Conservation (phyloP, 92 coral and sea anemone genomes). For the Diadumene lineata region DNA sequence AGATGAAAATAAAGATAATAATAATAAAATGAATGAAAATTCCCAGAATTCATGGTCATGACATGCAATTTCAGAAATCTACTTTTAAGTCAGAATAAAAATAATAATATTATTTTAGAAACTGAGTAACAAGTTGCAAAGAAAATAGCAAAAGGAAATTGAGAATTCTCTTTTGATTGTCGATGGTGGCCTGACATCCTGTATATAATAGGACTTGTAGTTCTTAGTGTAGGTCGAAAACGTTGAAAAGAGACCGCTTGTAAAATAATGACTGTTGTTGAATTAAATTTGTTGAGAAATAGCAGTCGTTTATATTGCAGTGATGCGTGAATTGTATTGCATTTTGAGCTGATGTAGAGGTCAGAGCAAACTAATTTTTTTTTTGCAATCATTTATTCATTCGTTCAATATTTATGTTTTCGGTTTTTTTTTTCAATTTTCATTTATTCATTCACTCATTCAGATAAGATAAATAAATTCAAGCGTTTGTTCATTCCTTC, state of each 20-base stretch:
- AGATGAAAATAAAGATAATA: too few species aligned
- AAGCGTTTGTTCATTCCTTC: neutral
- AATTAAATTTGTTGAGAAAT: neutral
- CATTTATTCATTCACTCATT: neutral
- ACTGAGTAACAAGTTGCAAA: too few species aligned
- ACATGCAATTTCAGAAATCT: too few species aligned
- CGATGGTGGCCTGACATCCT: neutral
- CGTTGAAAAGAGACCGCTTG: neutral
- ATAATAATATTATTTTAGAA: too few species aligned
- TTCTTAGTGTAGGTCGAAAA: constrained; percentile 1
- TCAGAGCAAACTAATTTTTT: neutral
- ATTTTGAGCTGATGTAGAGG: neutral
- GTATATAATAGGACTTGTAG: neutral
- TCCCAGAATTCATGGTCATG: too few species aligned
- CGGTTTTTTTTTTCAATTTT: neutral
- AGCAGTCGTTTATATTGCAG: neutral
- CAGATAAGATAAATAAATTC: neutral
- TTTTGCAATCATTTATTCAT: neutral
- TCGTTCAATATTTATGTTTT: neutral
- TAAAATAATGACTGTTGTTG: neutral
- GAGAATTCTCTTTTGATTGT: neutral
- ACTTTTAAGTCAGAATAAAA: too few species aligned
- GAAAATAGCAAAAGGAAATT: too few species aligned
- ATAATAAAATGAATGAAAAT: too few species aligned
- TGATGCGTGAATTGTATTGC: neutral